Evolutionary conservation across 1,140 invertebrate species (phyloP).

Genomic region (Solenopsis fugax): DNA sequence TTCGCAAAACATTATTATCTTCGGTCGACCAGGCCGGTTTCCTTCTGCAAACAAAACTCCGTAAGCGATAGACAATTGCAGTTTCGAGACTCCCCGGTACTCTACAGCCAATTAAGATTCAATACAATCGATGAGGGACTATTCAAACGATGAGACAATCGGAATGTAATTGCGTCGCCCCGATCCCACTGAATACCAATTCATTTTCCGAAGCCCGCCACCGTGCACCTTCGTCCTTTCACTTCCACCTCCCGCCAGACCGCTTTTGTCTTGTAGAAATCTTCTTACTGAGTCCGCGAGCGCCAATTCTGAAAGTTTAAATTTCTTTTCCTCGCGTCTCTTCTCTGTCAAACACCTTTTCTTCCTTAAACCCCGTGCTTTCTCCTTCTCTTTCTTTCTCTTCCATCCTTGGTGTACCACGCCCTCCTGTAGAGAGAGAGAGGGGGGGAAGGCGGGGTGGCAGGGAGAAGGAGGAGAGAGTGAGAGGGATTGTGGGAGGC

Average conservation of each 20-base stretch:
- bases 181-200: constrained; percentile 82
- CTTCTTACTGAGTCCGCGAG: constrained; percentile 66
- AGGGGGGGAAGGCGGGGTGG: too few relatives aligned
- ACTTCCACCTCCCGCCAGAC: constrained; percentile 36
- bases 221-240: constrained; percentile 69
- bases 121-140: constrained; percentile 83
- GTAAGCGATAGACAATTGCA: constrained; percentile 74
- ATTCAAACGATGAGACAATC: constrained; percentile 85
- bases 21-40: constrained; percentile 61
- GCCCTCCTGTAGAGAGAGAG: neutral
- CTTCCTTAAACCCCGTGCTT: constrained; percentile 22
- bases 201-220: constrained; percentile 78
- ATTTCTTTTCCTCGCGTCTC: constrained; percentile 61
- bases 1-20: constrained; percentile 69
- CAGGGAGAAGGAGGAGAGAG: neutral
- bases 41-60: constrained; percentile 79
- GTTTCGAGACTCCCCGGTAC: constrained; percentile 78
- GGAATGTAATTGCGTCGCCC: constrained; percentile 85
- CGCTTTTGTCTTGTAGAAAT: constrained; percentile 76
- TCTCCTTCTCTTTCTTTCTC: constrained; percentile 1
- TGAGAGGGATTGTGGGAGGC: neutral
- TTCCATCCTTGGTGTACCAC: constrained; percentile 17
- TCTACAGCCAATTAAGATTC: constrained; percentile 78
- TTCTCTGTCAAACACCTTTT: constrained; percentile 48
- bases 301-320: constrained; percentile 64